These are phyloP conservation scores for Urocolius indicus DNA, from an alignment of 2,113 vertebrate genomes.

Conservation along the genomic window DNA sequence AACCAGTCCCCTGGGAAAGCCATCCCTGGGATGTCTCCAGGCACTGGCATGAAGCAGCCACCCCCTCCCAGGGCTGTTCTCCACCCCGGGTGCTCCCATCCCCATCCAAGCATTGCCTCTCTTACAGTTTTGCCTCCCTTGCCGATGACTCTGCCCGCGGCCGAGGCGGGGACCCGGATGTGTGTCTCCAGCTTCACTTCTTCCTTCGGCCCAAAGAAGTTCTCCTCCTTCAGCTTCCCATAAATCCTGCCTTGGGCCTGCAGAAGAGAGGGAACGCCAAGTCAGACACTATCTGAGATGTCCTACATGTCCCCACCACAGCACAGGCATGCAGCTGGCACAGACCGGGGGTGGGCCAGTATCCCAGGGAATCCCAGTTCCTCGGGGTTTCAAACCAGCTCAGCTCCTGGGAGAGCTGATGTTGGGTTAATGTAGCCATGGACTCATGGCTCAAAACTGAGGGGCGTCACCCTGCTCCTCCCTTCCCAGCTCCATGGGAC, in stretches of 20 bases:
- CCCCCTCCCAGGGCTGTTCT: not conserved
- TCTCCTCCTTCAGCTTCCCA: constrained; percentile 95
- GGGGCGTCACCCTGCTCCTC: not conserved
- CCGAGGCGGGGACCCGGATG: constrained; percentile 91
- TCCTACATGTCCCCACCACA: not conserved
- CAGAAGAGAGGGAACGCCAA: fast-evolving
- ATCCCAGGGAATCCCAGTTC: not conserved
- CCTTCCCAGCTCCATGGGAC: not conserved
- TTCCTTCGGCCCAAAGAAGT: constrained; percentile 94
- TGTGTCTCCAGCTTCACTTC: constrained; percentile 95
- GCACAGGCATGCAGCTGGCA: too few species aligned
- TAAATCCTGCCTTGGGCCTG: constrained; percentile 95
- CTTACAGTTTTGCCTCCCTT: constrained; percentile 95
- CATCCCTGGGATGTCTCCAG: fast-evolving
- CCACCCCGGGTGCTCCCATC: not conserved
- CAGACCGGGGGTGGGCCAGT: too few species aligned
- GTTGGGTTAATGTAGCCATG: too few species aligned
- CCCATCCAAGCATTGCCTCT: fast-evolving
- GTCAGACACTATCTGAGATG: fast-evolving
- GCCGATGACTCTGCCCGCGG: constrained; percentile 91
- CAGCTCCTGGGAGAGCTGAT: not conserved
- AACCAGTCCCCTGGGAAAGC: fast-evolving
- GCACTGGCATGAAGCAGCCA: not conserved
- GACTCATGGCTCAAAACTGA: fast-evolving
- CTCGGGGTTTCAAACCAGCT: not conserved